Evolutionary conservation across 2,113 vertebrate species (phyloP), one percentile per base, ranked within the genome.

Genomic region (Ailuropoda melanoleuca): DNA sequence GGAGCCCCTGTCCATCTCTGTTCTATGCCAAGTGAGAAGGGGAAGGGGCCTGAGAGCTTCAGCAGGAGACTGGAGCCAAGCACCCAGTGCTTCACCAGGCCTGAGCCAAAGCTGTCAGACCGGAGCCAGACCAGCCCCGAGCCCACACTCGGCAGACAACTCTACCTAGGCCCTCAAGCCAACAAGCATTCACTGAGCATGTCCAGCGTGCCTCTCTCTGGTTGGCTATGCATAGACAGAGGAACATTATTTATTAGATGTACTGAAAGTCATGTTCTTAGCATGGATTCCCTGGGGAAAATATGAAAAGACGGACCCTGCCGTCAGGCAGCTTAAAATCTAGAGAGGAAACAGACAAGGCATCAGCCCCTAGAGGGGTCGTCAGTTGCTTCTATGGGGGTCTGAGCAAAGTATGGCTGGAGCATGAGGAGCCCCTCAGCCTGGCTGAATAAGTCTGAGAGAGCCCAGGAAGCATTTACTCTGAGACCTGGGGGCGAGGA

Each of bases 261-360:
- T 58, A 74, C 58, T 13, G 31, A 75, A 85, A 88, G 34, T 86
- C 39, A 21, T 21, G 7, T 48, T 85, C 93, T 72, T 74, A 53
- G 53, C 26, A 37, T 80, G n/a, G 18, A 91, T 94, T 88, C 90
- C 64, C 53, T 17, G 12, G 34, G 34, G n/a, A 24, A 95, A 94
- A 56, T 70, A 58, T 0, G 29, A 91, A 81, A 87, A 94, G 64
- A 46, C 46, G 86, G 37, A 29, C 10, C 48, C 34, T 68, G 43
- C 8, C 53, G 1, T 53, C 58, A 96, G 80, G 62, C 48, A 95
- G 70, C 31, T 96, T 85, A 84, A 87, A 95, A 74, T 60, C 68
- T 56, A 74, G 81, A n/a, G 24, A 31, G 74, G 37, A 60, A 53
- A 82, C 34, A 94, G 37, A 43, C 19, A 55, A 83, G 56, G 77